Conservation (phyloP, 2,888 invertebrate genomes). For the Luperina testacea region DNA sequence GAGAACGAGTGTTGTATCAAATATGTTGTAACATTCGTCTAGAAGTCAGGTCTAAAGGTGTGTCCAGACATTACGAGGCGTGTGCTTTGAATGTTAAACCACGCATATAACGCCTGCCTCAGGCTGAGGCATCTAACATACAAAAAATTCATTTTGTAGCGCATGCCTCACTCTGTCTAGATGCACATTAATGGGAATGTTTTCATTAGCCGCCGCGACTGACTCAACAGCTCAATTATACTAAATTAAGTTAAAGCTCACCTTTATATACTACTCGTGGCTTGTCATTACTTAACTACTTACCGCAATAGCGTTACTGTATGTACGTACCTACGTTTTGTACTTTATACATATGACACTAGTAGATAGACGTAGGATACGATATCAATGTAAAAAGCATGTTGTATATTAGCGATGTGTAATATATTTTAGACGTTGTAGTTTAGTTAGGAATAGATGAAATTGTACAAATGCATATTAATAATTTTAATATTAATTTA, state of each 20-base stretch:
- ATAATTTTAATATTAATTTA: constrained; percentile 88
- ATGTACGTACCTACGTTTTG: constrained; percentile 75
- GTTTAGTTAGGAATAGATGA: constrained; percentile 88
- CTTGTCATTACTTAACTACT: constrained; percentile 67
- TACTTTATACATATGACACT: constrained; percentile 79
- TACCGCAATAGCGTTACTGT: constrained; percentile 71
- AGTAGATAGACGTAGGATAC: constrained; percentile 79
- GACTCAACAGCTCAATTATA: constrained; percentile 75
- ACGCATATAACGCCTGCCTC: not conserved
- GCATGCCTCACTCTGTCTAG: not conserved
- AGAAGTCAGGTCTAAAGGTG: constrained; percentile 15
- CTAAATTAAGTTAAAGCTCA: constrained; percentile 73
- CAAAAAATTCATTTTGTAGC: not conserved
- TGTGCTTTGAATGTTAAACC: not conserved
- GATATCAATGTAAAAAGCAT: constrained; percentile 87
- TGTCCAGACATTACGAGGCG: not conserved
- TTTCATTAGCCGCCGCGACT: constrained; percentile 48
- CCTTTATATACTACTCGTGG: constrained; percentile 67
- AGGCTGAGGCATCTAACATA: not conserved
- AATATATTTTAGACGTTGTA: constrained; percentile 88
- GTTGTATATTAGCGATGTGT: constrained; percentile 88
- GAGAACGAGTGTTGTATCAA: constrained; percentile 44
- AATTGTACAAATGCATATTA: constrained; percentile 90
- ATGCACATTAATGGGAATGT: constrained; percentile 35
- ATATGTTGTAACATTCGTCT: constrained; percentile 29